Base-by-base conservation (phyloP, 1,140 invertebrate genomes). In the Polypedilum pembai region DNA sequence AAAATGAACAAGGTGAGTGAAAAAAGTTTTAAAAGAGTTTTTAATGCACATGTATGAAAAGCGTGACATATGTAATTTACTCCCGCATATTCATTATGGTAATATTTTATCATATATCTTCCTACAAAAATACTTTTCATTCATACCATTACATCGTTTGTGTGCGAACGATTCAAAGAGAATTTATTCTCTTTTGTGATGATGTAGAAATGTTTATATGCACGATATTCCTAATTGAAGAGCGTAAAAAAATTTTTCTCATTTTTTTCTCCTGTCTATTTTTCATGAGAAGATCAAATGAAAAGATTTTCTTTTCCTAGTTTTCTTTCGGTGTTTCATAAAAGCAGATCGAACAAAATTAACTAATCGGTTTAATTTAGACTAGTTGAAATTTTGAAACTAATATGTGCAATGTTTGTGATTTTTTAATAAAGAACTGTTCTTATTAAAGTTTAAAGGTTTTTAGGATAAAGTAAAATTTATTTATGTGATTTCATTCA, bases 1-100 rank as follows among this genome's bases (percentile, higher is more conserved):
- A 76, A 0, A 81, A 78, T 45, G 81, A 82, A 40, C 80, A 80
- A 76, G 79, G 80, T 82, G 75, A 75, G 74, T 4, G n/a, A 56
- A 56, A 56, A 56, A 56, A 12, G 12, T 4, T 56, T 56, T 56
- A 12, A 56, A 56, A 33, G 24, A 33, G 24, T 5, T 33, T 33
- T 33, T 56, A 12, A n/a, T 56, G 45, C 45, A 56, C 45, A 56
- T 15, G n/a, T 56, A 12, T 56, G 45, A 45, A n/a, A 45, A 45
- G 41, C 41, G 8, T n/a, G 45, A n/a, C 45, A 12, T 56, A 56
- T 56, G 12, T 56, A 56, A 56, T 56, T 56, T 56, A n/a, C 45
- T 56, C 45, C 45, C n/a, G 12, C 45, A n/a, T 56, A 56, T 15
- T 56, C 8, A 56, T 56, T 56, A 56, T 15, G 0, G 15, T n/a